A percentile compares a stretch with the other conserved stretches of the same genome.
These are phyloP conservation scores for Drosophila cracens DNA, from an alignment of 2,888 invertebrate genomes.

Conservation along the genomic window DNA sequence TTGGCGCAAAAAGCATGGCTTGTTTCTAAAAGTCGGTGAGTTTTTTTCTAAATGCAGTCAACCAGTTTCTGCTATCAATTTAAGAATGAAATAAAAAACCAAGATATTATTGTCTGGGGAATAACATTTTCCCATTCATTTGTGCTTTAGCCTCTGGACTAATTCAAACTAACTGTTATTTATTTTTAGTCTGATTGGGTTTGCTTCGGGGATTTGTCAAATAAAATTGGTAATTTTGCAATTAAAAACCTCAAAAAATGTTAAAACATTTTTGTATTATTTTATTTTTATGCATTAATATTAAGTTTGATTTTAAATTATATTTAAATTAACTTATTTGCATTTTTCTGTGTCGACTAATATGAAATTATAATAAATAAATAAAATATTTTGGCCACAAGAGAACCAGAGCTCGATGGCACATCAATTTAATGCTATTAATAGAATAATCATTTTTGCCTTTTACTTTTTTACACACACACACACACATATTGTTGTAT, in stretches of 20 bases:
- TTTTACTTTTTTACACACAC: constrained; percentile 22
- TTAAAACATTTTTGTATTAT: neutral
- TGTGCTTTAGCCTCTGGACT: neutral
- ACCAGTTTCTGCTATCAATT: neutral
- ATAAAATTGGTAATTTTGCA: neutral
- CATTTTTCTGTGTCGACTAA: neutral
- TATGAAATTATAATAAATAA: neutral
- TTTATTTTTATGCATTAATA: neutral
- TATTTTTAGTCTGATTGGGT: neutral
- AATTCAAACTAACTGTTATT: neutral
- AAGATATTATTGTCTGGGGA: neutral
- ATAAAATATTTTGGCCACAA: neutral
- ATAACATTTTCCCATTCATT: neutral
- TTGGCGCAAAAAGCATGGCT: neutral
- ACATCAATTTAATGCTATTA: constrained; percentile 7
- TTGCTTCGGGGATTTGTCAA: neutral
- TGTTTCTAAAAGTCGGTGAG: neutral
- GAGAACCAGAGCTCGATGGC: neutral
- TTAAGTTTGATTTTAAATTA: neutral
- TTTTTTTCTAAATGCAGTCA: neutral
- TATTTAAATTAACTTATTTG: neutral
- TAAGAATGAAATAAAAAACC: neutral
- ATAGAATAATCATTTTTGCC: constrained; percentile 21
- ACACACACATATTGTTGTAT: neutral
- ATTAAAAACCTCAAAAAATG: neutral